Evolutionary conservation across 2,888 invertebrate genomes (phyloP), one percentile per base, ranked within the genome.

Genomic region (Ceratothoa steindachneri): DNA sequence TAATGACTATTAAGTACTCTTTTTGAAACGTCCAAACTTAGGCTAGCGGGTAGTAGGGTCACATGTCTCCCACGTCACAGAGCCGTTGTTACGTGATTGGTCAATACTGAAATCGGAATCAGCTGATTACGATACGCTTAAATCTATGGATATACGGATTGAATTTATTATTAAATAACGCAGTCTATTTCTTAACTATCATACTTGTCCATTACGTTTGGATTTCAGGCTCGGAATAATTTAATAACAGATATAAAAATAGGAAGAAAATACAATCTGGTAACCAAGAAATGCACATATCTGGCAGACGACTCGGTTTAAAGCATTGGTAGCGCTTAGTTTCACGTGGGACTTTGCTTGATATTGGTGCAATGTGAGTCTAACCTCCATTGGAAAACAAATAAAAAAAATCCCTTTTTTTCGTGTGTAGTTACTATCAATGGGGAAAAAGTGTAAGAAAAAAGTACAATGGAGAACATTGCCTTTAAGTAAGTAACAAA

Each of bases 381-480:
- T n/a, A 41, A 41, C 15, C 41, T 41, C 41, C 41, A 41, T 41
- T 41, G 41, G 15, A 41, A 9, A 41, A 41, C 41, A 9, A 41
- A 15, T 41, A 41, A 41, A 9, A 41, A 41, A 41, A 41, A 41
- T n/a, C n/a, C 41, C 41, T 41, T 41, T 41, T 9, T 9, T 15
- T 41, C 41, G 41, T 41, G 60, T 60, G 12, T 60, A 60, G 27
- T 24, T 22, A 60, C 66, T 69, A 83, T 81, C 85, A 85, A 71
- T 83, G 83, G 79, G 77, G 77, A 77, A 77, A 75, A 77, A 77
- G 75, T 77, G 65, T 71, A 77, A 77, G 77, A 77, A 77, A 75
- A 77, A 77, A 67, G 77, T 77, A 67, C 77, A 77, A 75, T 77
- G 77, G 77, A 72, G 73, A 68, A 69, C 69, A 64, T 75, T 77